Base-by-base conservation (phyloP, 2,797 vertebrate genomes). In the Danio jaintianensis region DNA sequence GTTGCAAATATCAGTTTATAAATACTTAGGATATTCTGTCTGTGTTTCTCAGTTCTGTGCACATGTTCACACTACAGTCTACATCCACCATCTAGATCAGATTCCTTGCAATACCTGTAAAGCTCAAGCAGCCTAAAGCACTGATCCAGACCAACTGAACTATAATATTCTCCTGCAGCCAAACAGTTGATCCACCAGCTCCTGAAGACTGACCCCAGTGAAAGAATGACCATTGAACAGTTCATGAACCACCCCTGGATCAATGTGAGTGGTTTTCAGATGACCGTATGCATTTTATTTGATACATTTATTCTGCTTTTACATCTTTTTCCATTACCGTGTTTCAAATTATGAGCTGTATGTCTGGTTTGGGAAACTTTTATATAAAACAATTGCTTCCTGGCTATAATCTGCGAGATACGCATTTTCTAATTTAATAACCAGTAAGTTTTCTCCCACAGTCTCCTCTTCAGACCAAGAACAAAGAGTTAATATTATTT, bases 211-310 rank as follows among this genome's bases (percentile, higher is more conserved):
- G 97, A 99, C 87, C 98, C 98, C 9, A 98, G 95, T 0, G 97
- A 99, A 90, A 94, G 98, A 87, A 96, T 99, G 96, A 96, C 95
- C 84, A 96, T 99, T 90, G 91, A 93, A 67, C 95, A 98, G 52
- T 99, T 99, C 78, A 99, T 95, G 96, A 98, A 98, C 91, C 96
- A 99, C 76, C 94, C 97, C 42, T 99, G 98, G 98, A 99, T 99
- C 90, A 98, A 96, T 4, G 98, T 98, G 88, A 95, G 96, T 86
- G 29, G 29, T 29, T 70, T 7, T 16, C 20, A 36, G 45, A 5
- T 50, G 61, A 82, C 72, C 73, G 48, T 61, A 82, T 11, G 22
- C 81, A 64, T 53, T 45, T 85, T 29, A 71, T 38, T 80, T 16
- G 64, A 52, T 15, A 70, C 81, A 7, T 36, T 12, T 62, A 8